These are phyloP conservation scores for Fringilla coelebs DNA, from an alignment of 2,797 vertebrate species.

Conservation along the genomic window DNA sequence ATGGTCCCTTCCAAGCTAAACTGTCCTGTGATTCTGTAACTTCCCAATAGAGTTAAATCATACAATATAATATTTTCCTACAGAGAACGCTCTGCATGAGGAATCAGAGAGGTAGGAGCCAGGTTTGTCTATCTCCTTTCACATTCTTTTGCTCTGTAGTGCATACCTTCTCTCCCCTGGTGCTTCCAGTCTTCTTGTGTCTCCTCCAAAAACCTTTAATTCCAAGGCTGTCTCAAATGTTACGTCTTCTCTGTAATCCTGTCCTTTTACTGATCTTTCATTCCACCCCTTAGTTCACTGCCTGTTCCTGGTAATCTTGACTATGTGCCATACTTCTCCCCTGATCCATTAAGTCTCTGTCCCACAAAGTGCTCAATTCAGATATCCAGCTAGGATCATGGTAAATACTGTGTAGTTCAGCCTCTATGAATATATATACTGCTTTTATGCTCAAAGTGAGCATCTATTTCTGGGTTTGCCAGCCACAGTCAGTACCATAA, in stretches of 20 bases:
- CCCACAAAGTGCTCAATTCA: background rate
- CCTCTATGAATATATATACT: background rate
- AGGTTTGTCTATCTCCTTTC: background rate
- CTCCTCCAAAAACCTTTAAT: background rate
- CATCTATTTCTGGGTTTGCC: background rate
- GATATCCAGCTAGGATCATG: too few relatives aligned
- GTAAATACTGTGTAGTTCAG: background rate
- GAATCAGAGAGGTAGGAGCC: background rate
- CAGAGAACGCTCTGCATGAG: background rate
- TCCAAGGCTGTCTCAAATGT: background rate
- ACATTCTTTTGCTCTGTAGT: background rate
- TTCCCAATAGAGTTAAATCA: background rate
- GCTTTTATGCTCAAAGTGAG: accelerated
- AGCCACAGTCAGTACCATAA: too few relatives aligned
- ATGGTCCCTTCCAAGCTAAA: background rate
- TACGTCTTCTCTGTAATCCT: background rate
- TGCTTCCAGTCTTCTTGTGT: background rate
- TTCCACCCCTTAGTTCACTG: background rate
- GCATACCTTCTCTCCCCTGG: accelerated
- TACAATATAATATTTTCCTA: background rate
- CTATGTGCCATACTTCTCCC: background rate
- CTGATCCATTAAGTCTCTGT: background rate
- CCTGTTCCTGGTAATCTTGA: background rate
- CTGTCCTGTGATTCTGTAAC: background rate
- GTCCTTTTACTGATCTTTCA: background rate